Conservation (phyloP, 2,797 vertebrate genomes). For the Tragelaphus eurycerus region DNA sequence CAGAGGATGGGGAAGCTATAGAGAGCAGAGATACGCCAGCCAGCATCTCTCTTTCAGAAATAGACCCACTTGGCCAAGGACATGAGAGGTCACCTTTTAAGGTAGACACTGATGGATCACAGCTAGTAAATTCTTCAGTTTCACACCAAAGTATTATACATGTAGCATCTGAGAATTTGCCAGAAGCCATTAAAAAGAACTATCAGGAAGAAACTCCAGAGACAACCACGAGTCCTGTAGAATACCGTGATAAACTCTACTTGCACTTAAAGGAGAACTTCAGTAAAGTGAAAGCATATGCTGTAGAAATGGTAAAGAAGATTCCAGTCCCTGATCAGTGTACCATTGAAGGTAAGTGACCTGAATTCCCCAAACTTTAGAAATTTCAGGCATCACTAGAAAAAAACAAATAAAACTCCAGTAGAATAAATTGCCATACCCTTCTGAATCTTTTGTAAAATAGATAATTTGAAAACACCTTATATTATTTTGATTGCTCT, state of each 20-base stretch:
- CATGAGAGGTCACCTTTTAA: conserved; percentile 62
- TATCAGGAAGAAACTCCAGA: conserved; percentile 49
- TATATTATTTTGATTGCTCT: background rate
- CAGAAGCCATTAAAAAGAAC: conserved; percentile 45
- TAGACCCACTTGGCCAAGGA: conserved; percentile 76
- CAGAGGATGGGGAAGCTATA: conserved; percentile 82
- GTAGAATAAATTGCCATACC: background rate
- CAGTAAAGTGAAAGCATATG: conserved; percentile 88
- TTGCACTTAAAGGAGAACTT: conserved; percentile 92
- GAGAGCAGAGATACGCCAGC: conserved; percentile 80
- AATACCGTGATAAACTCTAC: conserved; percentile 88
- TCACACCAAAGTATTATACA: conserved; percentile 41
- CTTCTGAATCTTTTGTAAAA: background rate
- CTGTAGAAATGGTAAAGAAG: conserved; percentile 86
- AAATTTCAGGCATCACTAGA: rapidly evolving
- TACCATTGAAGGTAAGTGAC: conserved; percentile 92
- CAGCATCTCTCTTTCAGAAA: conserved; percentile 82
- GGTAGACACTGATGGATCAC: conserved; percentile 59
- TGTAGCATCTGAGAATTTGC: conserved; percentile 24
- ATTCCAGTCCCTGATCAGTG: conserved; percentile 94
- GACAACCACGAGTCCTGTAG: conserved; percentile 55
- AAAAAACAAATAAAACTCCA: background rate
- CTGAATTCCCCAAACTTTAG: background rate
- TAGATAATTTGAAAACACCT: background rate
- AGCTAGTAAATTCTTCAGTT: conserved; percentile 59